Base-by-base conservation (phyloP, 2,888 invertebrate genomes). In the Acholoe squamosa region DNA sequence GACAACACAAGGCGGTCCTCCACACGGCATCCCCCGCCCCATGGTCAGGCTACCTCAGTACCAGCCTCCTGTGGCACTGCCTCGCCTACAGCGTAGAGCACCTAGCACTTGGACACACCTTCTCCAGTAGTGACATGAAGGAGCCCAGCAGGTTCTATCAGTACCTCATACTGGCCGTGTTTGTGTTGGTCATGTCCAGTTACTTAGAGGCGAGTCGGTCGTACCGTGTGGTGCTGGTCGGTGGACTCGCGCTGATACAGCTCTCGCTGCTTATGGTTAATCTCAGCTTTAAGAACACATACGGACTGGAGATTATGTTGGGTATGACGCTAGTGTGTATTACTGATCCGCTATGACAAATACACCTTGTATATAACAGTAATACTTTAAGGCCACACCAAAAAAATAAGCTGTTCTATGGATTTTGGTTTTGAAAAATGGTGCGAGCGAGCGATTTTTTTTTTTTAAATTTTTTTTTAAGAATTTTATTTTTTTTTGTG, bases 51-150 rank as follows among this genome's bases (percentile, higher is more conserved):
- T 43, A 33, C 14, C 34, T 80, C 34, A 80, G 43, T 25, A 33
- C 33, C 19, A 54, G 86, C 12, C 54, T 86, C 19, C 56, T 86
- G 19, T 86, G 86, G 86, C 86, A 86, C 31, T 14, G 22, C 31
- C 54, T 56, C 14, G 86, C 86, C 31, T 86, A 54, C 33, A n/a
- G 86, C 28, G 54, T 86, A 5, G 86, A 86, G 56, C 25, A 54
- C 10, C 28, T 86, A 1, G 86, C 86, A 0, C 86, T 86, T 12
- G 19, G 3, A 16, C 25, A 56, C 1, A 86, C 56, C 25, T 86
- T 86, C 86, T 14, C 54, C 12, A 22, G 31, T 25, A 16, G 33
- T 1, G 34, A 22, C 33, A 0, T 31, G 25, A 12, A 31, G 25
- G 28, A 52, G 10, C 5, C 0, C 10, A 25, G 0, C 14, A 28